Conservation (phyloP, 35 echinoderm and acorn worm species). For the Lytechinus pictus region DNA sequence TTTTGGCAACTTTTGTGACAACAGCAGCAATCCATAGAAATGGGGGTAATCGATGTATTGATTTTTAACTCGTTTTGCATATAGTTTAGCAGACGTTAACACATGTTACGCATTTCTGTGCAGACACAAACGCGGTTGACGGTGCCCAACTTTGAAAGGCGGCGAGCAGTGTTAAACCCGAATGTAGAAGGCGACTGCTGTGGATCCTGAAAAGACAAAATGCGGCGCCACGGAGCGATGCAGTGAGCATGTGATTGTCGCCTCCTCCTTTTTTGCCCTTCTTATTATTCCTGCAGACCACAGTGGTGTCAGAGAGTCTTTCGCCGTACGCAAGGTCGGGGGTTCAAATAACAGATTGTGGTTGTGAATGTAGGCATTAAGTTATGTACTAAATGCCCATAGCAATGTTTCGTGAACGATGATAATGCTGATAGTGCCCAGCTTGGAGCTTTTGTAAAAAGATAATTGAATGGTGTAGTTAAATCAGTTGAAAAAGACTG, state of each 20-base stretch:
- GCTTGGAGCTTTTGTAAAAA: no score
- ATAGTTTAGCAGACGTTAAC: neutral
- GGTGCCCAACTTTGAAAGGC: neutral
- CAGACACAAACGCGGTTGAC: neutral
- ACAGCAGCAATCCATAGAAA: neutral
- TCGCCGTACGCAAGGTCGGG: no score
- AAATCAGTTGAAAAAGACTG: no score
- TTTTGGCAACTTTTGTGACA: neutral
- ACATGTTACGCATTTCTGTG: neutral
- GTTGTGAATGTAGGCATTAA: no score
- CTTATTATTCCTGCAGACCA: no score
- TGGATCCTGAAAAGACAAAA: neutral
- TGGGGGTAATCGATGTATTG: neutral
- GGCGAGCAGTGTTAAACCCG: neutral
- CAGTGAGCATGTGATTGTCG: neutral
- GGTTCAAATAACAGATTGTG: no score
- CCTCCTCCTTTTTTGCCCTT: neutral
- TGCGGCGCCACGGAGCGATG: neutral
- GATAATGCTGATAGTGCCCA: no score
- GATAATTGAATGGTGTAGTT: no score
- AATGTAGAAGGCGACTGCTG: neutral
- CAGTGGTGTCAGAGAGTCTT: no score
- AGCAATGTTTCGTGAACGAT: no score
- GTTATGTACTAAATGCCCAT: no score
- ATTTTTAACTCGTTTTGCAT: slow-evolving; percentile 2